Evolutionary conservation across 2,113 vertebrate species (phyloP).

Genomic region (Petrocephalus zakoni): DNA sequence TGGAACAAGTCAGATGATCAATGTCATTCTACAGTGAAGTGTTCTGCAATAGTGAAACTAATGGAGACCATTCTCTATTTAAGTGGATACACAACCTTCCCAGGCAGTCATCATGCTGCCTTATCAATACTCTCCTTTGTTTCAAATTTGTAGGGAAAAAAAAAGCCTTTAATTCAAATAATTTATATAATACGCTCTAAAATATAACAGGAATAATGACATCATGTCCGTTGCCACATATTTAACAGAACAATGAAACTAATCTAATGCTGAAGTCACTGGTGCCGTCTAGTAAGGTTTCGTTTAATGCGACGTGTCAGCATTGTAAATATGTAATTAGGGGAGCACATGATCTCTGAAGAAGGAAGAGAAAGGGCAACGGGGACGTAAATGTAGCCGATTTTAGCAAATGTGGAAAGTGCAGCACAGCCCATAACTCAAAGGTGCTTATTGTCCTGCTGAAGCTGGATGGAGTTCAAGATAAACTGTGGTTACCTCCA

Average conservation of each 20-base stretch:
- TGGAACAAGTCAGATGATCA: not conserved
- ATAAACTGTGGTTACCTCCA: not conserved
- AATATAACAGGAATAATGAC: not conserved
- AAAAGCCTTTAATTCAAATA: slow-evolving; percentile 10
- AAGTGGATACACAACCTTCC: not conserved
- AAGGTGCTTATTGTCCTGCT: slow-evolving; percentile 12
- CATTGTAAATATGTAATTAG: slow-evolving; percentile 5
- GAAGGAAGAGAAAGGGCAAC: not conserved
- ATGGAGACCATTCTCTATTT: not conserved
- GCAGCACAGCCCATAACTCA: slow-evolving; percentile 22
- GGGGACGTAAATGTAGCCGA: not conserved
- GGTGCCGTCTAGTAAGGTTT: not conserved
- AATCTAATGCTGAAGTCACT: not conserved
- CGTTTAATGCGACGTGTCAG: not conserved
- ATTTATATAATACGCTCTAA: not conserved
- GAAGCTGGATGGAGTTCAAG: slow-evolving; percentile 8
- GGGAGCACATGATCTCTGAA: not conserved
- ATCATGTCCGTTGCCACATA: slow-evolving; percentile 1
- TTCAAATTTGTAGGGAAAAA: not conserved
- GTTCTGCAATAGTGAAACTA: not conserved
- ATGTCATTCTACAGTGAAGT: not conserved
- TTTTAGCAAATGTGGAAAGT: slow-evolving; percentile 25
- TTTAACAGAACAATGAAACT: not conserved
- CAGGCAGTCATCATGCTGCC: too few species aligned
- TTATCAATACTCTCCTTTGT: not conserved